Evolutionary conservation across 1,140 invertebrate genomes (phyloP).

Genomic region (Drosophila serrata): DNA sequence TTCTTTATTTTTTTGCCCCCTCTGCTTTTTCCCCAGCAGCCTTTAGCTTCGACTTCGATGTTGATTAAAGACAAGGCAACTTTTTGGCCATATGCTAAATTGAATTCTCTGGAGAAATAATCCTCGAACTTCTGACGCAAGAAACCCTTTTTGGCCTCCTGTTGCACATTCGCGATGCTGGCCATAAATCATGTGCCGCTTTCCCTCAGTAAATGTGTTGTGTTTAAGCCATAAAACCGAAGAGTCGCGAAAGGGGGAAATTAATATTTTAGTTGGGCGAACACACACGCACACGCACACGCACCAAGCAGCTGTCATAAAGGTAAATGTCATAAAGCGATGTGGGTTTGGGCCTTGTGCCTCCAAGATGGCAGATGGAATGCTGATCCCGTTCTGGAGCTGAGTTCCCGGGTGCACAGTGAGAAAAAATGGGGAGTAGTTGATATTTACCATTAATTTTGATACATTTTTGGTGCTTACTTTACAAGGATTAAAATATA

Average conservation of each 20-base stretch:
- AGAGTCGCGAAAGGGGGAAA: conserved; percentile 59
- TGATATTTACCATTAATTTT: no score
- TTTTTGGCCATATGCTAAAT: conserved; percentile 55
- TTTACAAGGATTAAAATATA: not conserved
- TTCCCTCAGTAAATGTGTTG: conserved; percentile 1
- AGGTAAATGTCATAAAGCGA: conserved; percentile 81
- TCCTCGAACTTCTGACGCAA: not conserved
- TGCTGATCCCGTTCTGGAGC: conserved; percentile 30
- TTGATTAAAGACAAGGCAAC: conserved; percentile 29
- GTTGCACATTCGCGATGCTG: conserved; percentile 25
- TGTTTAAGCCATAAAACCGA: conserved; percentile 63
- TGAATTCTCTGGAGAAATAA: conserved; percentile 29
- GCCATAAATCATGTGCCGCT: conserved; percentile 68
- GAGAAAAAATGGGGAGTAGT: not conserved
- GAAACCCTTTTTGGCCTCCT: conserved; percentile 28
- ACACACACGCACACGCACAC: no score
- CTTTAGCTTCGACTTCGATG: conserved; percentile 21
- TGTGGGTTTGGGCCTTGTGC: conserved; percentile 40
- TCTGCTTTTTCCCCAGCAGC: conserved; percentile 1
- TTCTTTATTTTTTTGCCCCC: not conserved
- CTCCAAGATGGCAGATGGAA: conserved; percentile 29
- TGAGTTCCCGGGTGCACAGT: not conserved
- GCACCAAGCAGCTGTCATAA: conserved; percentile 73
- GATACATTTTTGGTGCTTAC: fast-evolving
- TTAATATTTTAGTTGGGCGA: conserved; percentile 78